A percentile compares a stretch with the other conserved stretches of the same genome.
Evolutionary conservation across 2,888 invertebrate species (phyloP).

Genomic region (Cataglyphis livida): DNA sequence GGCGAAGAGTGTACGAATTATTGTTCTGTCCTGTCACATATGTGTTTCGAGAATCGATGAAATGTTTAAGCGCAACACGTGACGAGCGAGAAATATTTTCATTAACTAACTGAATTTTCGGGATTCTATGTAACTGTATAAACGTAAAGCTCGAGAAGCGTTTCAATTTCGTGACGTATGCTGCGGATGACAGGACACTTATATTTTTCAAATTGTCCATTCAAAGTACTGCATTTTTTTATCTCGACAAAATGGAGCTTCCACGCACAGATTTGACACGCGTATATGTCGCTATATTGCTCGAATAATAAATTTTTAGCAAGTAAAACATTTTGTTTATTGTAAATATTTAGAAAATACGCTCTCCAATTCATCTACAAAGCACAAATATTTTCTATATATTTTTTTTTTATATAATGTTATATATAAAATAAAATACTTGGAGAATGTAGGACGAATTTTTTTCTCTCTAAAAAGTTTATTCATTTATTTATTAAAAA

Average conservation of each 20-base stretch:
- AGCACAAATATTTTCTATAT: background rate
- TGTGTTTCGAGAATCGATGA: conserved; percentile 16
- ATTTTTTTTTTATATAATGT: background rate
- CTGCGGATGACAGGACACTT: conserved; percentile 53
- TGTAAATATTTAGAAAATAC: conserved; percentile 18
- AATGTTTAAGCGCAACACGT: conserved; percentile 27
- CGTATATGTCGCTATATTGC: conserved; percentile 33
- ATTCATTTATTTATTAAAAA: conserved; percentile 20
- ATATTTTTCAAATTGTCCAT: conserved; percentile 53
- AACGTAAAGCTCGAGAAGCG: conserved; percentile 44
- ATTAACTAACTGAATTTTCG: conserved; percentile 44
- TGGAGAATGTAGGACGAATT: background rate
- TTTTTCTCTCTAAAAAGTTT: background rate
- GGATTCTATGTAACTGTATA: conserved; percentile 49
- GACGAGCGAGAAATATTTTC: conserved; percentile 41
- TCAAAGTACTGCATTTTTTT: conserved; percentile 38
- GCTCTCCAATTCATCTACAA: background rate
- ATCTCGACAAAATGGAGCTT: conserved; percentile 27
- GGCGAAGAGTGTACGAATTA: conserved; percentile 11
- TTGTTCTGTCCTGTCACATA: conserved; percentile 20
- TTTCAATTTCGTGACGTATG: conserved; percentile 53
- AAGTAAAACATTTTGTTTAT: conserved; percentile 19
- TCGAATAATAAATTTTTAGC: conserved; percentile 48
- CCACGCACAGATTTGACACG: conserved; percentile 38
- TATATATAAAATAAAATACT: background rate